These are phyloP conservation scores for Pseudocheirus occidentalis DNA, from an alignment of 2,797 vertebrate genomes.

Conservation along the genomic window DNA sequence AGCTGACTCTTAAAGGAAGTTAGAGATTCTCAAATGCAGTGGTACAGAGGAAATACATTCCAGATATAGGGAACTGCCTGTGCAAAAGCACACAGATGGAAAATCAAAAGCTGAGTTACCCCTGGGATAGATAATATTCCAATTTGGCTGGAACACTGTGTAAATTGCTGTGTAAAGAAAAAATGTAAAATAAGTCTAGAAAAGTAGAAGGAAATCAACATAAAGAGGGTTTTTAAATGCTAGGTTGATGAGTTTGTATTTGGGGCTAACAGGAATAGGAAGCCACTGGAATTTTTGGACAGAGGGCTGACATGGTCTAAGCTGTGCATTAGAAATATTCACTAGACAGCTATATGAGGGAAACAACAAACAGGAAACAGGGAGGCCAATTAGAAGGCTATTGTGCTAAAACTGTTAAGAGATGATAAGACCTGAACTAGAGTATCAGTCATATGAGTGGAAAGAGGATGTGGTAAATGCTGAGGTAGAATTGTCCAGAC, in stretches of 20 bases:
- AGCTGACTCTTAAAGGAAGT: not conserved
- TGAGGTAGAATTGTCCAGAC: not conserved
- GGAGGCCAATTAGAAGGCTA: not conserved
- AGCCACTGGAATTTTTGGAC: not conserved
- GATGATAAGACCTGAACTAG: not conserved
- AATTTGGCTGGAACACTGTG: not conserved
- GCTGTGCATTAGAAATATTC: not conserved
- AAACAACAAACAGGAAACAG: not conserved
- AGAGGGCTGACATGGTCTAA: not conserved
- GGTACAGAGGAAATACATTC: not conserved
- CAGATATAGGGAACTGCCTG: not conserved
- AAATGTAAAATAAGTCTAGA: not conserved
- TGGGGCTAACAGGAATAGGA: not conserved
- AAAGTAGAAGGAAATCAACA: not conserved
- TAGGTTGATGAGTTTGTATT: not conserved
- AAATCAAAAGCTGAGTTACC: not conserved
- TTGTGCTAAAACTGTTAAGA: not conserved
- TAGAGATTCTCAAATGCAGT: not conserved
- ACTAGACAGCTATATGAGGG: not conserved
- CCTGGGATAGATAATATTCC: not conserved
- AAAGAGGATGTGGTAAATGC: not conserved
- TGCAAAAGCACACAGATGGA: not conserved
- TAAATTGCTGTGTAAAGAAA: not conserved
- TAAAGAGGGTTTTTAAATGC: not conserved
- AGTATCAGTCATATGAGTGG: not conserved